Evolutionary conservation across 2,888 invertebrate species (phyloP), one percentile per base, ranked within the genome.

Genomic region (Drosophila borealis): DNA sequence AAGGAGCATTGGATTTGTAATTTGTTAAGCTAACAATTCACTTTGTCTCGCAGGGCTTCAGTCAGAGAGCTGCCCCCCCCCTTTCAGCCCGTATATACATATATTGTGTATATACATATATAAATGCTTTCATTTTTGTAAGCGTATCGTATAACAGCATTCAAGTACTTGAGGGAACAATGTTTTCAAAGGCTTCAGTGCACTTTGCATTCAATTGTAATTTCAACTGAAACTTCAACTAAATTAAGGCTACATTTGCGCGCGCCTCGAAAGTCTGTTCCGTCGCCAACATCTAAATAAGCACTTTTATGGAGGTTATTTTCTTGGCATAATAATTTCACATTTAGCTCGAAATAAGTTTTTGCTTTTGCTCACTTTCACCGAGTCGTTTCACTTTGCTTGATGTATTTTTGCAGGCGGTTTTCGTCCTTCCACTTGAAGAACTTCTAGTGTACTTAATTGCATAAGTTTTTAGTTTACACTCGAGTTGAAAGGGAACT

Each of bases 21-120:
- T 89, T 84, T 74, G 84, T 89, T 89, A 83, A 84, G 78, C 89
- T 87, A 84, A 84, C 84, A 87, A 72, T 89, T 89, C 89, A 80
- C 84, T 72, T 71, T 74, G 72, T 19, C 63, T 70, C 49, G 64
- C 64, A 71, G 80, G 83, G 82, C 88, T 85, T 70, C 67, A 66
- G 75, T 68, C 50, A 49, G 53, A 49, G 62, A 41, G 49, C 17
- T 14, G 14, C 25, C 10, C 34, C 17, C 17, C 39, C 37, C 37
- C 9, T 39, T 3, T 21, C 36, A 42, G 19, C 29, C 21, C 46
- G 3, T 41, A 11, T 17, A 19, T 14, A 10, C 14, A 4, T 17
- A 19, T 14, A 10, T 19, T 4, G 9, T 13, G n/a, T 14, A 17
- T 37, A 11, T 34, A 11, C 11, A 48, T 11, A n/a, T 41, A 37